A percentile compares a stretch with the other conserved stretches of the same genome.
phyloP scores from a whole-genome alignment of 2,888 invertebrate genomes.

The Alcis repandata region DNA sequence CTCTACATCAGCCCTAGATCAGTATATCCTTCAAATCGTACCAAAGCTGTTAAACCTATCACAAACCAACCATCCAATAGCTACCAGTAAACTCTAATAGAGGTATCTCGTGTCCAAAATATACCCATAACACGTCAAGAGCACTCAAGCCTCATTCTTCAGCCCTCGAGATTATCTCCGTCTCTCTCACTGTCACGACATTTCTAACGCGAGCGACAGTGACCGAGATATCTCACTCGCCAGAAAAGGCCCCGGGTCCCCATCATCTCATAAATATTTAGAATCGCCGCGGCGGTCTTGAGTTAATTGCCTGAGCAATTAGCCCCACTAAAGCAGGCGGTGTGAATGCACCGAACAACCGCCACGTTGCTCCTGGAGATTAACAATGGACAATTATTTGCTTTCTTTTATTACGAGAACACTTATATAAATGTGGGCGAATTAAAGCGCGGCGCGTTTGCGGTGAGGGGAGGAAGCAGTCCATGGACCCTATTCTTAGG shows the following conservation, averaged over 20 bases:
- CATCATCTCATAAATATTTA: constrained; percentile 60
- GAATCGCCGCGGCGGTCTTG: constrained; percentile 56
- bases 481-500: too few species aligned
- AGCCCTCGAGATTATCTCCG: too few species aligned
- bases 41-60: too few species aligned
- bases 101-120: constrained; percentile 19
- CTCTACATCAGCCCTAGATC: too few species aligned
- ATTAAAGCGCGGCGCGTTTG: constrained; percentile 6
- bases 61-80: too few species aligned
- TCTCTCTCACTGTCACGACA: too few species aligned
- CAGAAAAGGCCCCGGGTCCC: constrained; percentile 33
- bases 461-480: neutral
- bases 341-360: constrained; percentile 56
- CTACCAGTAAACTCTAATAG: neutral
- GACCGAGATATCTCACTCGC: too few species aligned
- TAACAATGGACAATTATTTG: constrained; percentile 57
- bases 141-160: constrained; percentile 30
- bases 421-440: constrained; percentile 20
- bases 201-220: too few species aligned
- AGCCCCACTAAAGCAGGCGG: constrained; percentile 61
- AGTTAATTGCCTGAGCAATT: constrained; percentile 72
- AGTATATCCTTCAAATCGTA: too few species aligned
- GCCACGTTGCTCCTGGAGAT: constrained; percentile 46
- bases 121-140: constrained; percentile 17
- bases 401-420: constrained; percentile 39